phyloP scores from a whole-genome alignment of 2,888 invertebrate species.

The Chirona hameri region DNA sequence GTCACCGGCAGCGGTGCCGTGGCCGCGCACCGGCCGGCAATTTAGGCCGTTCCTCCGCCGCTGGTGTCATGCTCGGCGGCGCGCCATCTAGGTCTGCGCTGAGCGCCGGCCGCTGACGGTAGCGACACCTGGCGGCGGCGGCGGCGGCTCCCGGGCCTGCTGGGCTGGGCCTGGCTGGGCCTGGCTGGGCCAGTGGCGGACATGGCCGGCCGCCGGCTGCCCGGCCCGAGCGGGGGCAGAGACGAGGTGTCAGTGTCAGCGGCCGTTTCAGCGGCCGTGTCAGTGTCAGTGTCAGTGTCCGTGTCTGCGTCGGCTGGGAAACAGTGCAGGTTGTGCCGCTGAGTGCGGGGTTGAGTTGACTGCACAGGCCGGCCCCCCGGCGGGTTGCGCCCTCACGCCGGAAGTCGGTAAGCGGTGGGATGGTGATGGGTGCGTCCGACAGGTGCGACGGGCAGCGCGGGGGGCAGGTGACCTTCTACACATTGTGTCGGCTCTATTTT shows the following conservation, averaged over 20 bases:
- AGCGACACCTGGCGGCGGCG: background rate
- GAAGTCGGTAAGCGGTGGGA: background rate
- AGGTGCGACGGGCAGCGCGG: no score
- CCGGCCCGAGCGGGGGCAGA: background rate
- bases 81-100: background rate
- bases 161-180: background rate
- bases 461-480: no score
- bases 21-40: background rate
- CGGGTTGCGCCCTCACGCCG: background rate
- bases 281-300: background rate
- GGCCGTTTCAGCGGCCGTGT: background rate
- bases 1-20: no score
- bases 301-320: background rate
- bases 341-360: no score
- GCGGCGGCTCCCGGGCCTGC: background rate
- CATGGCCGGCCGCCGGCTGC: background rate
- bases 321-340: no score
- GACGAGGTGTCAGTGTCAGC: background rate
- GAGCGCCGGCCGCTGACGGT: background rate
- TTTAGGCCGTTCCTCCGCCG: background rate
- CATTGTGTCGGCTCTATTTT: no score
- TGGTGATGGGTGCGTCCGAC: no score
- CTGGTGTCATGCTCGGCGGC: conserved; percentile 3
- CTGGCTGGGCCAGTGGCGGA: background rate
- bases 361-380: no score